A percentile compares a stretch with the other conserved stretches of the same genome.
phyloP scores from a whole-genome alignment of 92 coral and sea anemone species.

The Heliopora coerulea region DNA sequence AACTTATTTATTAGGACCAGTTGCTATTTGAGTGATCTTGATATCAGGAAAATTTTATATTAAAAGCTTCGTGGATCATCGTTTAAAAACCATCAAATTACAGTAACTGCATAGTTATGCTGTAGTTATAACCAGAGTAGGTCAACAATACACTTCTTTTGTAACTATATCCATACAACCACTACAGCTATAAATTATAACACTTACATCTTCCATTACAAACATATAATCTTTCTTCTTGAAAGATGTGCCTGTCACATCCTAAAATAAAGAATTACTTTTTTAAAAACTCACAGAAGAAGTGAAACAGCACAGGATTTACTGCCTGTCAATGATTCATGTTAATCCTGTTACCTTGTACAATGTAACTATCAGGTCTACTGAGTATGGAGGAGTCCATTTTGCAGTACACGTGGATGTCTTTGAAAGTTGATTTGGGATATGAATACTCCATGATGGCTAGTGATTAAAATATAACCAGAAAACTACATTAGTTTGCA shows the following conservation, averaged over 20 bases:
- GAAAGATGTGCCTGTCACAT: conserved; percentile 64
- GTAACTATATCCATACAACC: too few relatives aligned
- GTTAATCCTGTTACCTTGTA: conserved; percentile 67
- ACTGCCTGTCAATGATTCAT: too few relatives aligned
- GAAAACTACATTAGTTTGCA: not conserved
- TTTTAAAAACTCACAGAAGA: not conserved
- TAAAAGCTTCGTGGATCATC: too few relatives aligned
- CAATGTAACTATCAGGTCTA: conserved; percentile 89
- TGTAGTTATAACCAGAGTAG: too few relatives aligned
- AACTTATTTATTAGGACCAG: too few relatives aligned
- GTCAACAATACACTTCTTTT: too few relatives aligned
- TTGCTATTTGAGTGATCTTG: too few relatives aligned
- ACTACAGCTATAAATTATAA: too few relatives aligned
- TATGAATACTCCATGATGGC: conserved; percentile 75
- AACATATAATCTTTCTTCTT: conserved; percentile 92
- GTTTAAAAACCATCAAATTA: too few relatives aligned
- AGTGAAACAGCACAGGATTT: not conserved
- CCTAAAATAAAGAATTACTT: conserved; percentile 46
- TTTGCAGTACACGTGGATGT: conserved; percentile 67
- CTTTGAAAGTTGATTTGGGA: conserved; percentile 66
- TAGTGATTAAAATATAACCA: conserved; percentile 7
- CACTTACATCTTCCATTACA: conserved; percentile 93
- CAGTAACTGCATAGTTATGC: too few relatives aligned
- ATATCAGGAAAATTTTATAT: too few relatives aligned
- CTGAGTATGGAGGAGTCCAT: conserved; percentile 86